Evolutionary conservation across 2,113 vertebrate genomes (phyloP).

Genomic region (Microcebus murinus): DNA sequence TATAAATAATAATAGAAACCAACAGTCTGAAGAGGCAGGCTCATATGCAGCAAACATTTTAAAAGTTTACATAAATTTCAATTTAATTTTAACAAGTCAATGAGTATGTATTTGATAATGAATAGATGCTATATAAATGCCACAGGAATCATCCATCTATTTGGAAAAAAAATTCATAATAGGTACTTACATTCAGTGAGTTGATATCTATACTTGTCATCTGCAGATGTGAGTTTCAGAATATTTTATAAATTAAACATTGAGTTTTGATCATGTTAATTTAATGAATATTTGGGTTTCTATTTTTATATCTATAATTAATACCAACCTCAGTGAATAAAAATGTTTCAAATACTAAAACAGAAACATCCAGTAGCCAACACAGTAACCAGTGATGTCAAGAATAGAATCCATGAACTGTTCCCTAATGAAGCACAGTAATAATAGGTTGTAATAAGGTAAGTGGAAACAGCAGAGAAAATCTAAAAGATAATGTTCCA

Average conservation of each 20-base stretch:
- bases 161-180: background rate
- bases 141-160: background rate
- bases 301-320: background rate
- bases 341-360: conserved; percentile 28
- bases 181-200: background rate
- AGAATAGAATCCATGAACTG: background rate
- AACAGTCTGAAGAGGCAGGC: background rate
- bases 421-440: background rate
- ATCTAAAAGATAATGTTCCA: background rate
- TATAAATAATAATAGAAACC: background rate
- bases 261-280: background rate
- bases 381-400: background rate
- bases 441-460: background rate
- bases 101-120: background rate
- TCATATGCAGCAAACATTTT: background rate
- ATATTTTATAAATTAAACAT: background rate
- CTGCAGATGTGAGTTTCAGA: background rate
- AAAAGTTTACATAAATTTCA: background rate
- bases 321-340: background rate
- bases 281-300: background rate
- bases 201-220: background rate
- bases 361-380: background rate
- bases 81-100: conserved; percentile 2
- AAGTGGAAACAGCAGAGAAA: background rate
- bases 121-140: background rate